Conservation (phyloP, 2,113 vertebrate genomes). For the Catagonus wagneri region DNA sequence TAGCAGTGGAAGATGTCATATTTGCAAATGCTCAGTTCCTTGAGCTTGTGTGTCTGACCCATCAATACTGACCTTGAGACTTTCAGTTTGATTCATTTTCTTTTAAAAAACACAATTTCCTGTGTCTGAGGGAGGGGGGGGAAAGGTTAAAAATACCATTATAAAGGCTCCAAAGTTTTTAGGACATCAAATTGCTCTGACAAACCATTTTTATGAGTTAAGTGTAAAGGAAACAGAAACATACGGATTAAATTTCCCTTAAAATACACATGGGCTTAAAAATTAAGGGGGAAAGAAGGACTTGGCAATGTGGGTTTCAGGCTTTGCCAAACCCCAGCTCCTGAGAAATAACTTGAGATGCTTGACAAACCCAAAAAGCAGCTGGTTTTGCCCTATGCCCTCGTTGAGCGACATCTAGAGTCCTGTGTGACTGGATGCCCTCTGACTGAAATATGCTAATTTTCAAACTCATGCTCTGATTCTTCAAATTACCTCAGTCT, state of each 20-base stretch:
- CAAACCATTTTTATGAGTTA: slow-evolving; percentile 85
- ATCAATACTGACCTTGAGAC: slow-evolving; percentile 67
- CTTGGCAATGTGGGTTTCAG: slow-evolving; percentile 74
- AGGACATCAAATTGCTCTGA: slow-evolving; percentile 81
- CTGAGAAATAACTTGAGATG: slow-evolving; percentile 85
- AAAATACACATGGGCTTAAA: slow-evolving; percentile 85
- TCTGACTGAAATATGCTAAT: slow-evolving; percentile 62
- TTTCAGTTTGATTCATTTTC: slow-evolving; percentile 80
- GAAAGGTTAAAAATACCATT: slow-evolving; percentile 83
- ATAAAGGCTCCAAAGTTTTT: slow-evolving; percentile 80
- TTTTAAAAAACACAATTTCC: slow-evolving; percentile 76
- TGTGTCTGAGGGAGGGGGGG: slow-evolving; percentile 68
- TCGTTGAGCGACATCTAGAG: slow-evolving; percentile 59
- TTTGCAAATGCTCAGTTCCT: neutral
- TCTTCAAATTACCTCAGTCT: slow-evolving; percentile 61
- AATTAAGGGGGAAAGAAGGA: slow-evolving; percentile 80
- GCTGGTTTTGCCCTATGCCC: slow-evolving; percentile 73
- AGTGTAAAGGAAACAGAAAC: slow-evolving; percentile 85
- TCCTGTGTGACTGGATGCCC: slow-evolving; percentile 12
- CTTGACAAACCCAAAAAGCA: slow-evolving; percentile 83
- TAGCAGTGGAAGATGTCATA: neutral
- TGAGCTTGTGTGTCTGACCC: slow-evolving; percentile 60
- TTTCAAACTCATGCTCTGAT: slow-evolving; percentile 58
- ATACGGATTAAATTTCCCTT: slow-evolving; percentile 84
- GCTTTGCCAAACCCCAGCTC: slow-evolving; percentile 83